Evolutionary conservation across 2,113 vertebrate species (phyloP).

Genomic region (Pyrgilauda ruficollis): DNA sequence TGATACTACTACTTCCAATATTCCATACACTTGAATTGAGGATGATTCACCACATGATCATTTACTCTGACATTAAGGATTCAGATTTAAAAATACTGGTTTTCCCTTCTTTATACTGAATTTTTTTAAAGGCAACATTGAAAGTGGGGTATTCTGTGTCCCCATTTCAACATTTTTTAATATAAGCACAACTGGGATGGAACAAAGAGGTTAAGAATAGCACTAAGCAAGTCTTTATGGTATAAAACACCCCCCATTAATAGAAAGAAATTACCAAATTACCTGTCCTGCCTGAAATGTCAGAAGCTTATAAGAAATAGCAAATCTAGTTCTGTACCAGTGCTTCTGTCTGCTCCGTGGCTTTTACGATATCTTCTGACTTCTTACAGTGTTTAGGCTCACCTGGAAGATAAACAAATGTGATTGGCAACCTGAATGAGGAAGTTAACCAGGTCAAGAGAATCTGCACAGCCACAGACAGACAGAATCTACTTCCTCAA

Average conservation of each 20-base stretch:
- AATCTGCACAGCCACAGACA: neutral
- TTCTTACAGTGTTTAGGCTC: constrained; percentile 65
- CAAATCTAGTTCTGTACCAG: constrained; percentile 62
- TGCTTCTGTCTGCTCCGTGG: constrained; percentile 59
- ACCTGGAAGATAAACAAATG: constrained; percentile 62
- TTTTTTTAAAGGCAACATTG: neutral
- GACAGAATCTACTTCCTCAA: neutral
- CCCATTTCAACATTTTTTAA: neutral
- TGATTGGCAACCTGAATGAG: neutral
- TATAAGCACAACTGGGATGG: neutral
- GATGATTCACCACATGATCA: neutral
- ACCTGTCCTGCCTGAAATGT: constrained; percentile 68
- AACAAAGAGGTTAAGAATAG: neutral
- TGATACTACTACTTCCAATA: neutral
- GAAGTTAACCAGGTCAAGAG: neutral
- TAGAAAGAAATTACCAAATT: constrained; percentile 26
- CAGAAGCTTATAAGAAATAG: constrained; percentile 49
- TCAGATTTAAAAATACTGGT: neutral
- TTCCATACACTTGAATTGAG: neutral
- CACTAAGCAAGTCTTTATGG: neutral
- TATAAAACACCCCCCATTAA: neutral
- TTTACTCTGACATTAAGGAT: neutral
- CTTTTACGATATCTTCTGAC: constrained; percentile 65
- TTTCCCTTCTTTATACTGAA: neutral
- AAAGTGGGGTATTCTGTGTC: neutral